Evolutionary conservation across 1,140 invertebrate genomes (phyloP), one percentile per base, ranked within the genome.

Genomic region (Chironomus striatipennis): DNA sequence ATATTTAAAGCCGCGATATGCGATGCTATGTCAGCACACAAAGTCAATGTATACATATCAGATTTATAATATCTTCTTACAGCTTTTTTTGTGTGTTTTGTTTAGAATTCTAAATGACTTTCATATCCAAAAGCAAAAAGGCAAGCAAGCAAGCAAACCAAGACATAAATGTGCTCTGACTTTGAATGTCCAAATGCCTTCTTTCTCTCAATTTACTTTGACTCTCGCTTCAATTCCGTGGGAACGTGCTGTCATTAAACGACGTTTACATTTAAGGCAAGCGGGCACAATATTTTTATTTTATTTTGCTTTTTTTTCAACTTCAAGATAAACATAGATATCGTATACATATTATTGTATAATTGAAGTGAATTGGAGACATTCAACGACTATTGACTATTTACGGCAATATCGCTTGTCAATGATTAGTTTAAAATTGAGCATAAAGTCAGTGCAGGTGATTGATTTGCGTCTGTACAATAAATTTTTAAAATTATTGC

Each of bases 231-330:
- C 47, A 57, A 57, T 57, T 57, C 47, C 65, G 65, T 70, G 65
- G 65, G 65, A 70, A 70, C 65, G 65, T 70, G 65, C 65, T 70
- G 47, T 57, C 47, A 57, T 57, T 57, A 57, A 57, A 57, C 47
- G n/a, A 57, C 12, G 47, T 57, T 57, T 57, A 57, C 47, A 15
- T 57, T 57, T 57, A 57, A 57, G 47, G 47, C n/a, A 57, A 57
- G 12, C 47, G 4, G 20, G 17, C 65, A 70, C 15, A 18, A 70
- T 18, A 70, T 70, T 70, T 70, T 18, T n/a, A n/a, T n/a, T n/a
- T n/a, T n/a, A n/a, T n/a, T n/a, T n/a, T n/a, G n/a, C n/a, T n/a
- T 70, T 70, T 70, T n/a, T 18, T 3, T 18, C 7, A 7, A 20
- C 20, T 70, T 57, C 47, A 57, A 57, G 47, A 57, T 57, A 57